Evolutionary conservation across 1,140 invertebrate genomes (phyloP), one percentile per base, ranked within the genome.

Genomic region (Zaprionus vittiger): DNA sequence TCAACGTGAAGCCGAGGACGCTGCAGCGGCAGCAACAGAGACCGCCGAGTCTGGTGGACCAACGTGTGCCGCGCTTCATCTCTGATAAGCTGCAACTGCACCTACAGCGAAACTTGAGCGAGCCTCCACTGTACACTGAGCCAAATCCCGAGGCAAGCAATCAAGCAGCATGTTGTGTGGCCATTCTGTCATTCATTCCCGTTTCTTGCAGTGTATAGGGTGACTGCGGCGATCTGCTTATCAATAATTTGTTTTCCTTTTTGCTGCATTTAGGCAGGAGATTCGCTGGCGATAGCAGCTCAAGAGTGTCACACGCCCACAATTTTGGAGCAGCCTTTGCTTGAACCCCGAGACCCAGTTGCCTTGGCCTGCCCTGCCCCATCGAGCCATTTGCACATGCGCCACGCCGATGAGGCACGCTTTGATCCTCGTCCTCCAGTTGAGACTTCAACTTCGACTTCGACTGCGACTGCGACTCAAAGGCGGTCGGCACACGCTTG

Each of bases 271-370:
- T 84, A 89, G 67, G 79, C 73, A 81, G 71, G 71, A 90, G 85
- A 90, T 90, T 65, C 61, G 68, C 82, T 70, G 79, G 71, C 85
- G 85, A 90, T 90, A 90, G 73, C 67, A 76, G 73, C 73, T 82
- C 82, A 90, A 90, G 85, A 90, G 85, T 90, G 85, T 90, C 85
- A 90, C 85, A 90, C 85, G 85, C 85, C 85, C 85, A 90, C 85
- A 90, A 85, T 90, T 90, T 90, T 90, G 85, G 85, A 90, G 85
- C 38, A 54, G 55, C 41, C 38, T 34, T 56, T 70, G 52, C 60
- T 6, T 62, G 61, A 47, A 34, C 65, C 70, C 70, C 41, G 63
- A 57, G 77, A 80, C 66, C 41, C 56, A 37, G 55, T 64, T 69
- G 49, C 61, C 47, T 56, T 61, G 73, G 65, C 65, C 71, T 66